Evolutionary conservation across 2,888 invertebrate genomes (phyloP).

Genomic region (Meiosimyza platycephala): DNA sequence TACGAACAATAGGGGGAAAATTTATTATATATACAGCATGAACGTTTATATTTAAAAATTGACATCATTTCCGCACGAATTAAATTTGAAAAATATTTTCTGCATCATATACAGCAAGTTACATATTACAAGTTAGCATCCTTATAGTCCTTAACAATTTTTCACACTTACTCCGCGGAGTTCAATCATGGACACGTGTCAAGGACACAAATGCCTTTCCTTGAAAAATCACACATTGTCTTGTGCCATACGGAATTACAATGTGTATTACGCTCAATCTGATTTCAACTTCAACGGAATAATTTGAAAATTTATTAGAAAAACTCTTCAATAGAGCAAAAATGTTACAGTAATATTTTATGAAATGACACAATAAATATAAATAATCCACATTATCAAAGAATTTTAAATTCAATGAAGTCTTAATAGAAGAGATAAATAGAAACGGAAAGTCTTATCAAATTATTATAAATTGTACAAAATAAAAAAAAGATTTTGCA

Average conservation of each 20-base stretch:
- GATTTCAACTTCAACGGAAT: slow-evolving; percentile 14
- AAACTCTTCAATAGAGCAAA: too few species aligned
- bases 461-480: too few species aligned
- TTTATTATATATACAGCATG: too few species aligned
- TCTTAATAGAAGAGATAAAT: too few species aligned
- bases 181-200: slow-evolving; percentile 50
- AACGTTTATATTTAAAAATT: slow-evolving; percentile 13
- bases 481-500: too few species aligned
- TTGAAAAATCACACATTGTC: slow-evolving; percentile 1
- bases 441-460: too few species aligned
- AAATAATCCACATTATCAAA: too few species aligned
- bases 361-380: too few species aligned
- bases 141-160: slow-evolving; percentile 40
- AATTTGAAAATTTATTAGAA: neutral
- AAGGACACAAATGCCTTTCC: slow-evolving; percentile 29
- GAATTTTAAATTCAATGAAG: too few species aligned
- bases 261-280: slow-evolving; percentile 46
- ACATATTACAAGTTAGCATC: slow-evolving; percentile 17
- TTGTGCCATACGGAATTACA: slow-evolving; percentile 16
- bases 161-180: slow-evolving; percentile 48
- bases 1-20: neutral
- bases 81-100: slow-evolving; percentile 43
- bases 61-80: slow-evolving; percentile 46
- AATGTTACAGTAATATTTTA: too few species aligned
- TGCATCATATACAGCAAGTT: slow-evolving; percentile 25